These are phyloP conservation scores for Limosa lapponica DNA, from an alignment of 2,797 vertebrate genomes.

Conservation along the genomic window DNA sequence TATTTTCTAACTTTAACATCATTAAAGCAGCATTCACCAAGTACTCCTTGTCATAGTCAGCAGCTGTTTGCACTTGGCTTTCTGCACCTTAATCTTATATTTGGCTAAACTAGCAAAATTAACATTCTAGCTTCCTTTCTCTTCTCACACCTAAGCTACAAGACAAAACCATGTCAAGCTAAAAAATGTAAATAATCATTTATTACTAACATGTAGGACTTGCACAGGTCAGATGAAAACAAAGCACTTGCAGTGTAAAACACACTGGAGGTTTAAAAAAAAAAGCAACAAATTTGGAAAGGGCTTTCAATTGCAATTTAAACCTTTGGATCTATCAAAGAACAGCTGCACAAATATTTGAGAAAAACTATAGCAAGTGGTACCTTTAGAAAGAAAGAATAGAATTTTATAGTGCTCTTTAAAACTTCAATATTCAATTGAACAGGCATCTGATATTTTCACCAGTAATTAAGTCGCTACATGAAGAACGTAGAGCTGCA, in stretches of 20 bases:
- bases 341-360: neutral
- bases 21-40: neutral
- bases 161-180: neutral
- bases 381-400: neutral
- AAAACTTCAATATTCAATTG: neutral
- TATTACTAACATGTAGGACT: neutral
- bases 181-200: neutral
- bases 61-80: constrained; percentile 15
- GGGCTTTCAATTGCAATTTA: neutral
- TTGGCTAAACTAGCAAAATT: neutral
- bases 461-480: neutral
- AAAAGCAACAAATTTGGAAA: neutral
- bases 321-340: neutral
- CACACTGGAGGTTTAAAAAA: neutral
- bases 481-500: neutral
- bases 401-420: neutral
- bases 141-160: neutral
- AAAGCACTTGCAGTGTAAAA: neutral
- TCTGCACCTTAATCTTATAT: neutral
- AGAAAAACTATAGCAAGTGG: neutral
- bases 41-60: neutral
- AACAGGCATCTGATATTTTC: neutral
- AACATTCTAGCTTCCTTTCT: neutral
- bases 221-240: neutral
- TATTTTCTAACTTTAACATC: constrained; percentile 23